These are phyloP conservation scores for Gandaritis pyraliata DNA, from an alignment of 2,888 invertebrate genomes.

Conservation along the genomic window DNA sequence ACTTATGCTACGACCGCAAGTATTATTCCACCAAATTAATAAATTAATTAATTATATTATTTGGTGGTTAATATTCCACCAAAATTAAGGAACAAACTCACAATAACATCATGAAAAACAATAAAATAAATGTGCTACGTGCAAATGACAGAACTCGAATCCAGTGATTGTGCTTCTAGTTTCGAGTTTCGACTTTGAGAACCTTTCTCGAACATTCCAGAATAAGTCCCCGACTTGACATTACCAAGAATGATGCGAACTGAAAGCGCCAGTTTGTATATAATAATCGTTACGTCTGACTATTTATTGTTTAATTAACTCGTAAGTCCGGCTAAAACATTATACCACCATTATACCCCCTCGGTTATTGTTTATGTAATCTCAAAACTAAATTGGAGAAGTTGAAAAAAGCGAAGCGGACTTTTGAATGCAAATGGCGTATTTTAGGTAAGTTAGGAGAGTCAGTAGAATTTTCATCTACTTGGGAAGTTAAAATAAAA, in stretches of 20 bases:
- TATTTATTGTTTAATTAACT: constrained; percentile 84
- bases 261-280: constrained; percentile 79
- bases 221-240: constrained; percentile 72
- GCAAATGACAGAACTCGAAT: too few relatives aligned
- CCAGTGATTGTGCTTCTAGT: too few relatives aligned
- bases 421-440: constrained; percentile 42
- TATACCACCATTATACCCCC: constrained; percentile 59
- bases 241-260: constrained; percentile 83
- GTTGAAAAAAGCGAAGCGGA: constrained; percentile 54
- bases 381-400: constrained; percentile 66
- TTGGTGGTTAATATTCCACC: too few relatives aligned
- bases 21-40: too few relatives aligned
- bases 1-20: too few relatives aligned
- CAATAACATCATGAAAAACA: too few relatives aligned
- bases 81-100: too few relatives aligned
- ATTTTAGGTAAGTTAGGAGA: constrained; percentile 32
- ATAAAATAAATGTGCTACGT: too few relatives aligned
- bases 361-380: constrained; percentile 72
- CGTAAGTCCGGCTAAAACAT: constrained; percentile 44
- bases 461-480: constrained; percentile 22
- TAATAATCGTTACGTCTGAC: constrained; percentile 74
- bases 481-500: constrained; percentile 16
- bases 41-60: too few relatives aligned
- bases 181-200: too few relatives aligned
- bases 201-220: constrained; percentile 37